Percentiles rank a stretch among this genome's conserved stretches.
Evolutionary conservation across 2,888 invertebrate species (phyloP).

Genomic region (Acleris laterana): DNA sequence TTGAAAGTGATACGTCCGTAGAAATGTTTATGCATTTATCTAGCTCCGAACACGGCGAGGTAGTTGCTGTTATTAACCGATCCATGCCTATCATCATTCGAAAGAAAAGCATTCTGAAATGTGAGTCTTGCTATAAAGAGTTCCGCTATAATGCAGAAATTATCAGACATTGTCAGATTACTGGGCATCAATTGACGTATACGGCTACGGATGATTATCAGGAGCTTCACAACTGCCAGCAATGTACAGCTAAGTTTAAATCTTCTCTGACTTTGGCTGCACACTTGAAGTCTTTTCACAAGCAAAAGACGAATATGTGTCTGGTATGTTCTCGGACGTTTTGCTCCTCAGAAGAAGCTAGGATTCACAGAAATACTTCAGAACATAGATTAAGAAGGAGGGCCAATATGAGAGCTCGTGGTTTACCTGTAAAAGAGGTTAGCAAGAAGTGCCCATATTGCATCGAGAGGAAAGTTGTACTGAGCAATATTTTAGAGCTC

Average conservation of each 20-base stretch:
- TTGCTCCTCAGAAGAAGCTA: slow-evolving; percentile 84
- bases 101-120: slow-evolving; percentile 86
- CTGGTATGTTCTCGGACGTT: slow-evolving; percentile 88
- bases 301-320: slow-evolving; percentile 86
- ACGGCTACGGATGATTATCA: slow-evolving; percentile 88
- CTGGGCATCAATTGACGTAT: slow-evolving; percentile 74
- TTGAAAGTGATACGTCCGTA: slow-evolving; percentile 85
- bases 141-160: slow-evolving; percentile 92
- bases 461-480: slow-evolving; percentile 62
- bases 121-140: slow-evolving; percentile 86
- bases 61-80: slow-evolving; percentile 89
- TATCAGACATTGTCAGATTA: slow-evolving; percentile 83
- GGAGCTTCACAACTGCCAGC: slow-evolving; percentile 84
- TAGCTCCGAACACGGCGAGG: slow-evolving; percentile 88
- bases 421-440: slow-evolving; percentile 63
- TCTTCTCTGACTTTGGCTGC: slow-evolving; percentile 87
- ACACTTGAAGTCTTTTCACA: slow-evolving; percentile 86
- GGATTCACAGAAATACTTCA: slow-evolving; percentile 86
- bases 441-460: slow-evolving; percentile 86
- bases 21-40: slow-evolving; percentile 88
- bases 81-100: slow-evolving; percentile 92
- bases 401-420: slow-evolving; percentile 66
- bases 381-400: slow-evolving; percentile 86
- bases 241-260: slow-evolving; percentile 85
- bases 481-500: slow-evolving; percentile 81